Percentiles rank a stretch among this genome's conserved stretches.
phyloP scores from a whole-genome alignment of 2,113 vertebrate genomes.

The Hymenochirus boettgeri region DNA sequence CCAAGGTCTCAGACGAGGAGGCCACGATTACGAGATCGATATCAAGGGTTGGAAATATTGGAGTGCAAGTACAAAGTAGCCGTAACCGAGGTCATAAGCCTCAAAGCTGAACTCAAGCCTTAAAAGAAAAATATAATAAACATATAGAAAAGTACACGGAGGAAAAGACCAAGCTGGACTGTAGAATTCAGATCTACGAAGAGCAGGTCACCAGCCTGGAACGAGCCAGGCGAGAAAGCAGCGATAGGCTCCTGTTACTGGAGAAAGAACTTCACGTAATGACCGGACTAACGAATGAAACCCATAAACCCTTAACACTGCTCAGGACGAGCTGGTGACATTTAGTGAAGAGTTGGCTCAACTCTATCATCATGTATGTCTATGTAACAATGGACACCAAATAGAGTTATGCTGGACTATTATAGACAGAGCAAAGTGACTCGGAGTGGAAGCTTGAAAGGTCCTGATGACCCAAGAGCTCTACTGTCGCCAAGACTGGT shows the following conservation, averaged over 20 bases:
- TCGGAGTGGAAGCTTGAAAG: conserved; percentile 86
- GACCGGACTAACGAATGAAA: conserved; percentile 73
- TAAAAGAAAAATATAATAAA: conserved; percentile 93
- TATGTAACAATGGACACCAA: conserved; percentile 97
- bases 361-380: conserved; percentile 95
- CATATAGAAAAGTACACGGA: conserved; percentile 82
- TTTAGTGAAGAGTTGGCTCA: conserved; percentile 96
- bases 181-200: conserved; percentile 66
- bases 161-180: conserved; percentile 74
- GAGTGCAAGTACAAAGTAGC: conserved; percentile 97
- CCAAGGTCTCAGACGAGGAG: conserved; percentile 63
- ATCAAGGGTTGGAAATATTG: conserved; percentile 87
- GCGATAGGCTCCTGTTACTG: conserved; percentile 73
- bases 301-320: conserved; percentile 85
- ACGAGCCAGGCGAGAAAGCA: conserved; percentile 71
- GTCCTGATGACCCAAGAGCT: conserved; percentile 81
- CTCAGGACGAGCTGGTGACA: conserved; percentile 92
- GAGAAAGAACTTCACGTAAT: conserved; percentile 83
- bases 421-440: conserved; percentile 89
- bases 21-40: conserved; percentile 75
- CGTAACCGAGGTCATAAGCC: conserved; percentile 91
- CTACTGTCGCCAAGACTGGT: conserved; percentile 84
- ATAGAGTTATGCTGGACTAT: conserved; percentile 96
- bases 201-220: conserved; percentile 82
- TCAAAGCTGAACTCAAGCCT: conserved; percentile 91